phyloP scores from a whole-genome alignment of 2,113 vertebrate genomes.

The Pimephales promelas region DNA sequence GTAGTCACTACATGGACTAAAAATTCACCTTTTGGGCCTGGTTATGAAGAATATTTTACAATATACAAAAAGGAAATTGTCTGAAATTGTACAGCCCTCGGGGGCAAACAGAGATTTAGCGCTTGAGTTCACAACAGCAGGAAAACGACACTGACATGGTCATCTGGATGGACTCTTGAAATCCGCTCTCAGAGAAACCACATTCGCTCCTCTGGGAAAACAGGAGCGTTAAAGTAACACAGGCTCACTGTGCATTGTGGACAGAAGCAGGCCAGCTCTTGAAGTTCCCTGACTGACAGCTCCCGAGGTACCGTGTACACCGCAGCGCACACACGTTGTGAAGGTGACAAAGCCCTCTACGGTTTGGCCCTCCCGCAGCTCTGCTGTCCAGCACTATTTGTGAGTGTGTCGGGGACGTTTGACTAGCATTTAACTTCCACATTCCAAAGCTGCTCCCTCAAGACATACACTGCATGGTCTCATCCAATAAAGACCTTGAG shows the following conservation, averaged over 20 bases:
- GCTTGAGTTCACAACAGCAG: slow-evolving; percentile 22
- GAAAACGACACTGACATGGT: slow-evolving; percentile 17
- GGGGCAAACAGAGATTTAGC: slow-evolving; percentile 12
- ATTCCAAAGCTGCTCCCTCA: slow-evolving; percentile 32
- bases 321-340: slow-evolving; percentile 18
- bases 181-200: neutral
- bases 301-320: neutral
- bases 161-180: slow-evolving; percentile 10
- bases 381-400: slow-evolving; percentile 47
- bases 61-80: neutral
- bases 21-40: neutral
- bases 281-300: slow-evolving; percentile 18
- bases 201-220: neutral
- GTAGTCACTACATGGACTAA: no score
- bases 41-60: neutral
- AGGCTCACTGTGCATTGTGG: neutral
- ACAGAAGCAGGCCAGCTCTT: neutral
- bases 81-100: neutral
- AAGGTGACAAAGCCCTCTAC: slow-evolving; percentile 43
- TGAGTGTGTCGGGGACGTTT: slow-evolving; percentile 51
- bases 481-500: slow-evolving; percentile 23
- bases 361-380: slow-evolving; percentile 8
- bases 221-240: neutral
- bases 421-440: slow-evolving; percentile 52
- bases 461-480: neutral